Conservation (phyloP, 2,888 invertebrate species). For the Bibio marci region DNA sequence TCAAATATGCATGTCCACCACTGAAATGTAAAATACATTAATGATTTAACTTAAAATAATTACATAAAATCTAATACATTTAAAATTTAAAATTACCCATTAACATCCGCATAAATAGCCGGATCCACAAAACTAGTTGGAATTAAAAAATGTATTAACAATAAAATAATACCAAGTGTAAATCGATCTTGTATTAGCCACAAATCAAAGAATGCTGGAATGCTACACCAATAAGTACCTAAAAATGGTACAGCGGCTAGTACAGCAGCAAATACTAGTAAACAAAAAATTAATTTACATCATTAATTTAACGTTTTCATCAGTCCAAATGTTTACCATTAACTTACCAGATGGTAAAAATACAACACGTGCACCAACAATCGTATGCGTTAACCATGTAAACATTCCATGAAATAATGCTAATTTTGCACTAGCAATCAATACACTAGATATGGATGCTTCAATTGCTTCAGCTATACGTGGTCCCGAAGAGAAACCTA, state of each 20-base stretch:
- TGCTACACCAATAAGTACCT: constrained; percentile 87
- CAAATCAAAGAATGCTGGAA: constrained; percentile 87
- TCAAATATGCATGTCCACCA: constrained; percentile 90
- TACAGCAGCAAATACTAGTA: constrained; percentile 62
- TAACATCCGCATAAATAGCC: constrained; percentile 92
- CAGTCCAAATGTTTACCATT: constrained; percentile 9
- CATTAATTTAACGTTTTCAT: constrained; percentile 11
- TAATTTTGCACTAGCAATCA: constrained; percentile 92
- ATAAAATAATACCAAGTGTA: constrained; percentile 61
- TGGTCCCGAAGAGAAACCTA: constrained; percentile 57
- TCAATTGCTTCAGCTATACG: constrained; percentile 70
- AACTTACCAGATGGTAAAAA: constrained; percentile 75
- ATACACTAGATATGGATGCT: constrained; percentile 82
- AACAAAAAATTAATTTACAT: constrained; percentile 19
- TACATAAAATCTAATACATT: constrained; percentile 10
- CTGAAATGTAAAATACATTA: constrained; percentile 33
- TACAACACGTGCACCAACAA: constrained; percentile 87
- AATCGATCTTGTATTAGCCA: constrained; percentile 84
- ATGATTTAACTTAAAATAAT: too few species aligned
- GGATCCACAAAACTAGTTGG: constrained; percentile 88
- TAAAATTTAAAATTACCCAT: constrained; percentile 54
- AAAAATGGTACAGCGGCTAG: constrained; percentile 92
- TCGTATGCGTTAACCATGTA: constrained; percentile 93
- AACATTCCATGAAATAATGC: constrained; percentile 93
- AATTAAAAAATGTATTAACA: constrained; percentile 62